Conservation (phyloP, 2,113 vertebrate genomes). For the Paralichthys olivaceus region DNA sequence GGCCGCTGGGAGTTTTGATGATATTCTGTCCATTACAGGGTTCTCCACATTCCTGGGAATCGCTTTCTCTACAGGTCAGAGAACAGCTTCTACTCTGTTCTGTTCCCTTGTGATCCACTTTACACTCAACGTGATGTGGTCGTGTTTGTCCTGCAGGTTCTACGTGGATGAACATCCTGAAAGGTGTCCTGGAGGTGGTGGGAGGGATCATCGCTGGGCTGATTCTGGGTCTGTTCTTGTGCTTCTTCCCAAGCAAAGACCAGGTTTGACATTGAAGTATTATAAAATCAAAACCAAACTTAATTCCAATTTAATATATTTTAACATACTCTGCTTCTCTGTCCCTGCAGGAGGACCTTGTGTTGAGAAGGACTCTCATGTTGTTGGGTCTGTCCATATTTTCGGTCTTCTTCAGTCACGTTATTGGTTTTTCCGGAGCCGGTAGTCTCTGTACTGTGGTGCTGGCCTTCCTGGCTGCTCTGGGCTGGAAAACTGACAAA, state of each 20-base stretch:
- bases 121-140: neutral
- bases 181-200: conserved; percentile 90
- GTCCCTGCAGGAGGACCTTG: conserved; percentile 74
- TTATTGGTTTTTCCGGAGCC: conserved; percentile 87
- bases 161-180: conserved; percentile 87
- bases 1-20: conserved; percentile 96
- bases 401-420: conserved; percentile 86
- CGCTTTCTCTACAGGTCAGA: conserved; percentile 90
- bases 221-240: conserved; percentile 89
- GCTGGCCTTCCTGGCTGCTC: conserved; percentile 89
- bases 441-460: conserved; percentile 91
- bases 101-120: fast-evolving
- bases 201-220: conserved; percentile 86
- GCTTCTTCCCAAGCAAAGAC: conserved; percentile 84
- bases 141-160: conserved; percentile 82
- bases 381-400: conserved; percentile 88
- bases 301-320: too few relatives aligned
- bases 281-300: too few relatives aligned
- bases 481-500: conserved; percentile 89
- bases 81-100: fast-evolving
- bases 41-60: conserved; percentile 89
- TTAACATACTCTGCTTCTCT: neutral
- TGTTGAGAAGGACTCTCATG: conserved; percentile 83
- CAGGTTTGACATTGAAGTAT: conserved; percentile 31
- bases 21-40: conserved; percentile 87